These are phyloP conservation scores for Bolinopsis microptera DNA, from an alignment of 37 sponge, comb jelly and placozoan species.

Conservation along the genomic window DNA sequence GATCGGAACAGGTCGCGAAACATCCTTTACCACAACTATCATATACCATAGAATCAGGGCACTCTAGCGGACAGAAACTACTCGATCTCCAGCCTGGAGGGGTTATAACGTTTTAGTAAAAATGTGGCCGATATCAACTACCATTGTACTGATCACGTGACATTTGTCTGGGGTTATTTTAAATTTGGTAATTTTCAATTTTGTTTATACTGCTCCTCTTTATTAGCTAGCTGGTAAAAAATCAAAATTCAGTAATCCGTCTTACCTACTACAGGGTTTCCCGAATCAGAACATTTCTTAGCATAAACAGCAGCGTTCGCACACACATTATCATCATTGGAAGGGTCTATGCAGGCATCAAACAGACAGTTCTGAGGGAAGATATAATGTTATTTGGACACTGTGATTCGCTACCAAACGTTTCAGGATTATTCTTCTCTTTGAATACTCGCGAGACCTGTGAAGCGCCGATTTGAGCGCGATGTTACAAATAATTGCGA, in stretches of 20 bases:
- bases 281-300: not conserved
- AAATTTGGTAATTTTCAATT: too few species aligned
- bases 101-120: not conserved
- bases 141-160: too few species aligned
- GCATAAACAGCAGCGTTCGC: conserved; percentile 11
- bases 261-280: conserved; percentile 20
- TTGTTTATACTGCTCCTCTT: too few species aligned
- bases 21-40: conserved; percentile 8
- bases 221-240: too few species aligned
- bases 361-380: conserved; percentile 1
- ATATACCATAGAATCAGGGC: not conserved
- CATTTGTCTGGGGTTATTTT: too few species aligned
- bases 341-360: not conserved
- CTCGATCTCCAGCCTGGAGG: conserved; percentile 45
- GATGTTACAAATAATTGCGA: not conserved
- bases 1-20: conserved; percentile 25
- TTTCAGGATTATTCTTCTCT: not conserved
- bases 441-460: too few species aligned
- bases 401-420: not conserved
- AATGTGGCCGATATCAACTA: too few species aligned
- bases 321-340: conserved; percentile 52
- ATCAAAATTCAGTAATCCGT: too few species aligned
- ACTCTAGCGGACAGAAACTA: conserved; percentile 34
- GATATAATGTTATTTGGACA: not conserved
- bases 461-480: too few species aligned